Evolutionary conservation across 2,888 invertebrate species (phyloP), one percentile per base, ranked within the genome.

Genomic region (Volucella bombylans): DNA sequence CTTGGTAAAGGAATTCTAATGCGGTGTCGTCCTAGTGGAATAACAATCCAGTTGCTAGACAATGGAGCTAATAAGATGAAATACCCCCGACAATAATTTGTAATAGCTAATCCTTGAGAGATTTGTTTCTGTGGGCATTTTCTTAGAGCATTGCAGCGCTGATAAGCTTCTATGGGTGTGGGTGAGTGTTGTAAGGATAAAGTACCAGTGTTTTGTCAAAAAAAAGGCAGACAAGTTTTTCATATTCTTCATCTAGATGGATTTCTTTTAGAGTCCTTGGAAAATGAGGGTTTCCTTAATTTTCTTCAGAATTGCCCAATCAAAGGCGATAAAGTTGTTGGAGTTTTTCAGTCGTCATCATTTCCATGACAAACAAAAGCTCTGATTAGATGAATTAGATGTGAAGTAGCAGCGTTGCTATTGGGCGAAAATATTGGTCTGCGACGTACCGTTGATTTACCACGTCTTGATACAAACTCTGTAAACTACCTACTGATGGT

Each of bases 21-120:
- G 15, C 73, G 31, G 6, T 31, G 31, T 31, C 31, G 31, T 31
- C 6, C 31, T 31, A 6, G 45, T 47, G 12, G 45, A 62, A 72
- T 61, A 71, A 72, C 73, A 82, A 82, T 82, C 57, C 79, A 69
- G 79, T 82, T 79, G 64, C 79, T 57, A 73, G 79, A 85, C 80
- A 85, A 80, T 80, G 59, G 71, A 73, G 68, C 82, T 82, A 82
- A 82, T 79, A 82, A 82, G 82, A 79, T 82, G 79, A 79, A 76
- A 72, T 71, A 82, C 45, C 67, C 18, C 61, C 65, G 23, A 71
- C 74, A 80, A 67, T 74, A 65, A 83, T 85, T 80, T 85, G 83
- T 67, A 80, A 80, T 49, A 57, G 76, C 83, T 85, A 85, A 85
- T 85, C 80, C 83, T 67, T 12, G 38, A 67, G 55, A 71, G 83